Evolutionary conservation across 2,113 vertebrate species (phyloP), one percentile per base, ranked within the genome.

Genomic region (Morone chrysops): DNA sequence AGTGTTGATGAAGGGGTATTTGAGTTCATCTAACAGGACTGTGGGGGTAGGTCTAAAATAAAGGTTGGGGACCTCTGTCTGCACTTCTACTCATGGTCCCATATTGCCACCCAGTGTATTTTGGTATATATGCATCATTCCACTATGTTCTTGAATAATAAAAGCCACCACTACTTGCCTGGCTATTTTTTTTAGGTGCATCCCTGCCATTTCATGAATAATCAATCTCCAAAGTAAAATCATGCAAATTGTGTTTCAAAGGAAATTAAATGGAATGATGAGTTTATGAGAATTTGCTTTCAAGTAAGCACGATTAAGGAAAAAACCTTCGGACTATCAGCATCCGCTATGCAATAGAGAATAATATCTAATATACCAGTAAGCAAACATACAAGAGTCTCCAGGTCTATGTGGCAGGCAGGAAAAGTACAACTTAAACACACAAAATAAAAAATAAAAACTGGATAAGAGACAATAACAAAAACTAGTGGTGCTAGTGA

Each of bases 91-190:
- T 38, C 13, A 16, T 38, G n/a, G 0, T 8, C 6, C 10, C 8
- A 47, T 12, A 66, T 43, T 78, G 56, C 74, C 80, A 59, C 70
- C 69, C 31, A 31, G 51, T 78, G 70, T 31, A 8, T 6, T n/a
- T 8, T 45, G 25, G 0, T 60, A 4, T 51, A 9, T 0, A 20
- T 1, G 40, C 4, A 62, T 6, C 22, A 5, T 51, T 53, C 59
- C 18, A 50, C 56, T 78, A 0, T 10, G 51, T 14, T 66, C 40
- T 54, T 67, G 8, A 20, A 20, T 5, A 22, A 57, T n/a, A n/a
- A 4, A 65, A n/a, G 38, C 12, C 31, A 31, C 31, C 31, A 31
- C 31, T 31, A 31, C 31, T 31, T 31, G 31, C 31, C 10, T 13
- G 10, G 45, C 45, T 47, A 3, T 47, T 13, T 47, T 13, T 47